These are phyloP conservation scores for Chrysoperla carnea DNA, from an alignment of 1,140 invertebrate species.

Conservation along the genomic window DNA sequence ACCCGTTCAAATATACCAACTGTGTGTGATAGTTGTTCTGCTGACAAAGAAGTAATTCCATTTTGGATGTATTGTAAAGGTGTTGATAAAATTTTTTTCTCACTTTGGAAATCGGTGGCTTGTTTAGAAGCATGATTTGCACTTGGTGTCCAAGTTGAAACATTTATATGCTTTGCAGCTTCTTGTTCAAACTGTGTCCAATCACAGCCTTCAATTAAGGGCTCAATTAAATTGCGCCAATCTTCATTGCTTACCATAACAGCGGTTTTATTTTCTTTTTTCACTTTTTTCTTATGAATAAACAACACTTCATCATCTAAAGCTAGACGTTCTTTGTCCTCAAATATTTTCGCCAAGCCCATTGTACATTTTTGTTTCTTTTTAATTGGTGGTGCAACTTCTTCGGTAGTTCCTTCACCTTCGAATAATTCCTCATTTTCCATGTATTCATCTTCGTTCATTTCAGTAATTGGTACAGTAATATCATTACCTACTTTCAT, in stretches of 20 bases:
- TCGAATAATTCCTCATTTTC: conserved; percentile 38
- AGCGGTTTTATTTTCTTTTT: conserved; percentile 10
- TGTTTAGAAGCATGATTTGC: not conserved
- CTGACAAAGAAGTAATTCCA: conserved; percentile 23
- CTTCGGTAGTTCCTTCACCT: conserved; percentile 33
- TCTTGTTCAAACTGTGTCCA: conserved; percentile 42
- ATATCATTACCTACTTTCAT: conserved; percentile 52
- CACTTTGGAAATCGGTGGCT: not conserved
- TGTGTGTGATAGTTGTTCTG: conserved; percentile 32
- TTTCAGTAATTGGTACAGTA: conserved; percentile 35
- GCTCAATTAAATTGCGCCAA: conserved; percentile 36
- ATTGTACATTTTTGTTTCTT: conserved; percentile 32
- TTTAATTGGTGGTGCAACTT: conserved; percentile 34
- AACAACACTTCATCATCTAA: conserved; percentile 34
- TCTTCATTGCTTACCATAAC: conserved; percentile 20
- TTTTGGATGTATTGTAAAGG: conserved; percentile 8
- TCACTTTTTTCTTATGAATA: conserved; percentile 18
- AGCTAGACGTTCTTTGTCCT: conserved; percentile 48
- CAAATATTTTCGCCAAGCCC: conserved; percentile 52
- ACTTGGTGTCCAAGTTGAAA: conserved; percentile 13
- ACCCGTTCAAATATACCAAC: conserved; percentile 34
- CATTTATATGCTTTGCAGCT: conserved; percentile 16
- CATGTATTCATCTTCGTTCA: conserved; percentile 38
- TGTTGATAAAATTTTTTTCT: not conserved
- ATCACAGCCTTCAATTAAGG: conserved; percentile 36